Evolutionary conservation across 2,797 vertebrate species (phyloP).

Genomic region (Sebastes matsubarae): DNA sequence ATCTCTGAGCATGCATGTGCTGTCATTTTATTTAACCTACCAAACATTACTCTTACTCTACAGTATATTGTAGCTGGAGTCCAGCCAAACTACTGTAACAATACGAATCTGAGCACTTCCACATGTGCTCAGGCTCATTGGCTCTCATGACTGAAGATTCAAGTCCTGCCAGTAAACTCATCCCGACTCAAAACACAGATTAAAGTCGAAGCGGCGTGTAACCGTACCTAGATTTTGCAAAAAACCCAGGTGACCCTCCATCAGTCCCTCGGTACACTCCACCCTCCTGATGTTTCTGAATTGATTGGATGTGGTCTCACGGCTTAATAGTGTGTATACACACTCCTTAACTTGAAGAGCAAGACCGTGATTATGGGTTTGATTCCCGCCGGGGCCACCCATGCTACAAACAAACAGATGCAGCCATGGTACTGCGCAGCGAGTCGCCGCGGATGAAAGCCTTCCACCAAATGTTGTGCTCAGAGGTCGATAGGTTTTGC

Average conservation of each 20-base stretch:
- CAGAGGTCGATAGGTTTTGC: conserved; percentile 70
- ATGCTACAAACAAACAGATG: conserved; percentile 72
- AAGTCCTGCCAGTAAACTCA: conserved; percentile 36
- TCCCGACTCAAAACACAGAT: neutral
- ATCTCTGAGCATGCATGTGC: neutral
- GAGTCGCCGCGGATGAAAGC: conserved; percentile 64
- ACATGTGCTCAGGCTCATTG: conserved; percentile 26
- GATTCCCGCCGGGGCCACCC: conserved; percentile 72
- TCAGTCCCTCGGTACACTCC: conserved; percentile 21
- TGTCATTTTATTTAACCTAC: neutral
- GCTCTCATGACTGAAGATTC: conserved; percentile 11
- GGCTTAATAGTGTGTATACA: conserved; percentile 70
- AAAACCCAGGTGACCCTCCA: conserved; percentile 51
- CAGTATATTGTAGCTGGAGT: neutral
- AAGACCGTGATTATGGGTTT: conserved; percentile 68
- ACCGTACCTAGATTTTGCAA: conserved; percentile 25
- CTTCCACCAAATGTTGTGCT: conserved; percentile 56
- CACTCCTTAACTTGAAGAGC: conserved; percentile 66
- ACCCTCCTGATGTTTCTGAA: conserved; percentile 44
- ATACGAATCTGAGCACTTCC: conserved; percentile 24
- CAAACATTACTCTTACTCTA: neutral
- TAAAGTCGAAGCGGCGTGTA: conserved; percentile 34
- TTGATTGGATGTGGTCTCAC: conserved; percentile 61
- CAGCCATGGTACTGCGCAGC: conserved; percentile 44
- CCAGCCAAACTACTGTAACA: neutral